Conservation (phyloP, 92 coral and sea anemone species). For the Scolanthus callimorphus region DNA sequence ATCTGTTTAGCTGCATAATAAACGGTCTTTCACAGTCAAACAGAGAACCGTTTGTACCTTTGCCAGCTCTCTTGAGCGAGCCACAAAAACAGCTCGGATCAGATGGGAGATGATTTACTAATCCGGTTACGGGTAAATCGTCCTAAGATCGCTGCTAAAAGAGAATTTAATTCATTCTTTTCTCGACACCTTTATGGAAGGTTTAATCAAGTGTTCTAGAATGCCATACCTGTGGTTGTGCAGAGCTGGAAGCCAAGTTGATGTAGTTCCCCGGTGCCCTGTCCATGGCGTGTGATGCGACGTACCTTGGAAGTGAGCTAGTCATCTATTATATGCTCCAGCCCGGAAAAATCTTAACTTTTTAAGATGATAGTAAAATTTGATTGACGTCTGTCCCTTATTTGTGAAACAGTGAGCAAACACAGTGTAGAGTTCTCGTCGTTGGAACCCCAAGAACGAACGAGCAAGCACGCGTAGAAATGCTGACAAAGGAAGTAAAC, state of each 20-base stretch:
- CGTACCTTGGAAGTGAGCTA: neutral
- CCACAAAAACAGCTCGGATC: neutral
- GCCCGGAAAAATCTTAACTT: constrained; percentile 10
- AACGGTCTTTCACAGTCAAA: neutral
- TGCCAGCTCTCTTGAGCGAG: neutral
- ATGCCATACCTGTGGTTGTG: constrained; percentile 1
- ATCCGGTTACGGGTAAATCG: constrained; percentile 45
- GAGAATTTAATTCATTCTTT: constrained; percentile 35
- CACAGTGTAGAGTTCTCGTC: neutral
- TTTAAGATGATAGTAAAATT: neutral
- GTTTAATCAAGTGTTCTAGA: constrained; percentile 7
- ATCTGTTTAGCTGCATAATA: neutral
- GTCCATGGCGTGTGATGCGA: neutral
- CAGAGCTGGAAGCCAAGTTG: neutral
- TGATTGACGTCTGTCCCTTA: constrained; percentile 4
- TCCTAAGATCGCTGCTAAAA: constrained; percentile 34
- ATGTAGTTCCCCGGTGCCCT: neutral
- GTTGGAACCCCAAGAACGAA: too few relatives aligned
- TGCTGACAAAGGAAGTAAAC: too few relatives aligned
- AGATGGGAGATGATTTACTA: constrained; percentile 22
- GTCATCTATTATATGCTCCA: neutral
- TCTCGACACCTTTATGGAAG: constrained; percentile 27
- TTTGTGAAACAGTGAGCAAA: neutral
- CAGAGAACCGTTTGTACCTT: neutral
- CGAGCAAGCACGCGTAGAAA: too few relatives aligned